Base-by-base conservation (phyloP, 2,797 vertebrate species). In the Esox lucius region DNA sequence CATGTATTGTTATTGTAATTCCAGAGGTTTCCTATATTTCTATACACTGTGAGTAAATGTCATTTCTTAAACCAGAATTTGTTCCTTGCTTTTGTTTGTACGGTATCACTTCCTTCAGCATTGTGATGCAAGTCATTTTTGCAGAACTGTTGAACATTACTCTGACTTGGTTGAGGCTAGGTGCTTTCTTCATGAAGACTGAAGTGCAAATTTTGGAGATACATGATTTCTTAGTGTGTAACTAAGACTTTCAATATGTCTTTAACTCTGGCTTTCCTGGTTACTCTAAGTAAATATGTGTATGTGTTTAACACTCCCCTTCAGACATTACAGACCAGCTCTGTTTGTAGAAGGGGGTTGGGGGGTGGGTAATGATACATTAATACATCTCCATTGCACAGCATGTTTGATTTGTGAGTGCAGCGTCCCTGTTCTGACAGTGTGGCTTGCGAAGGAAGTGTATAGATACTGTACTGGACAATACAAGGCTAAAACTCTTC, bases 41-140 rank as follows among this genome's bases (percentile, higher is more conserved):
- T 49, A 39, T 69, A 68, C 8, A 22, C 19, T 9, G 39, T 19
- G 35, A 69, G 46, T 69, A 48, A 69, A 69, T 49, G 68, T 48
- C 26, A 46, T 68, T 68, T 39, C 2, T 19, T 53, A 31, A 19
- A 56, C 51, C 69, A 28, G 62, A 19, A 2, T 70, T 8, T 56
- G 56, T 11, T 49, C 49, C 17, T 24, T 56, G 68, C 15, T 28
- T 51, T 70, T 6, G 35, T 11, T 42, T 31, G 2, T 22, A 35
- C n/a, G 17, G 1, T 33, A 33, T 53, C 49, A 49, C 49, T 7
- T 33, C 33, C 49, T n/a, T 53, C 49, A 56, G n/a, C n/a, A 56
- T n/a, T n/a, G 7, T 56, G 17, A 22, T n/a, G 7, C 49, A n/a
- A 56, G 53, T 56, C 0, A n/a, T 56, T 56, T 56, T 22, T 22